These are phyloP conservation scores for Pelecanus crispus DNA, from an alignment of 2,113 vertebrate genomes.

Conservation along the genomic window DNA sequence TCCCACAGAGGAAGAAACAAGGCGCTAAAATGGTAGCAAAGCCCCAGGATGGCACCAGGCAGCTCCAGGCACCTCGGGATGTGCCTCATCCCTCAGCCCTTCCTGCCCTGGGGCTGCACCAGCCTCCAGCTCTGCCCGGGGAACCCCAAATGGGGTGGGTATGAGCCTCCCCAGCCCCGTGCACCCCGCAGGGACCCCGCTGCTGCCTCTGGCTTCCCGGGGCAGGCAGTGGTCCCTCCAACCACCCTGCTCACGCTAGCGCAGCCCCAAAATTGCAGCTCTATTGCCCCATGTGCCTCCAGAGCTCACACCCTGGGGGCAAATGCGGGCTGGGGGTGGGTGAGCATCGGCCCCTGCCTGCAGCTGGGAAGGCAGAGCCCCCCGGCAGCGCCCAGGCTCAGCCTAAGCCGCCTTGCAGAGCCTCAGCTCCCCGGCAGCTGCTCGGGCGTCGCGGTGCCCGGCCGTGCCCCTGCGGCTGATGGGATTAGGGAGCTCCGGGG, in stretches of 20 bases:
- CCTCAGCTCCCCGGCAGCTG: background rate
- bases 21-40: background rate
- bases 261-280: background rate
- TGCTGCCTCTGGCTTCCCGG: background rate
- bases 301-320: background rate
- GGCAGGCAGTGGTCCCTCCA: background rate
- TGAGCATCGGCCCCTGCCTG: background rate
- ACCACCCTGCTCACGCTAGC: background rate
- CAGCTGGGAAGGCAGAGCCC: background rate
- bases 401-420: background rate
- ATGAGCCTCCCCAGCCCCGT: background rate
- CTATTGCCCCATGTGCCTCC: background rate
- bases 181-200: background rate
- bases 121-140: background rate
- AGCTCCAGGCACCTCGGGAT: background rate
- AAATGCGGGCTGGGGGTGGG: background rate
- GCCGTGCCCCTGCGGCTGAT: background rate
- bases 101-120: background rate
- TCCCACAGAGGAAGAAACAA: background rate
- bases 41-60: background rate
- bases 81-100: background rate
- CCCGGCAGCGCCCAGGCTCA: background rate
- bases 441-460: accelerated
- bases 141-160: accelerated
- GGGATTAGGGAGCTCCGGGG: background rate